Percentiles rank a stretch among this genome's conserved stretches.
phyloP scores from a whole-genome alignment of 2,888 invertebrate species.

The Cheilosia urbana region DNA sequence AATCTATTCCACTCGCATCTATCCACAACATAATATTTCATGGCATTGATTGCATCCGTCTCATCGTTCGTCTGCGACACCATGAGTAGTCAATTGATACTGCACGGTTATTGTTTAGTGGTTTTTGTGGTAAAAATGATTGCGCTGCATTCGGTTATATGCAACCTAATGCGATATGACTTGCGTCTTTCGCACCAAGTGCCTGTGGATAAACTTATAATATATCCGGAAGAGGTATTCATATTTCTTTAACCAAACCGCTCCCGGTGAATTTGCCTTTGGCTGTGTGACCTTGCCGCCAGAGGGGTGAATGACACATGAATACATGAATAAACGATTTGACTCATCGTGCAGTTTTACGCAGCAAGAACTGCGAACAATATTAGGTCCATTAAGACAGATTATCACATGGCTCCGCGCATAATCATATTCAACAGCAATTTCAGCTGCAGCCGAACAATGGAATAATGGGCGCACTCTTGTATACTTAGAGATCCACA shows the following conservation, averaged over 20 bases:
- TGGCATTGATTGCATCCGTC: constrained; percentile 68
- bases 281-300: constrained; percentile 31
- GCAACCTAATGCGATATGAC: constrained; percentile 33
- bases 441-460: constrained; percentile 43
- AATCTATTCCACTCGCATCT: constrained; percentile 17
- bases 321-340: constrained; percentile 2
- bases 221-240: constrained; percentile 40
- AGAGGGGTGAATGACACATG: constrained; percentile 38
- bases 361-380: constrained; percentile 36
- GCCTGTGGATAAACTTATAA: constrained; percentile 1
- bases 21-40: constrained; percentile 24
- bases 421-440: constrained; percentile 38
- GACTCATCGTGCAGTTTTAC: constrained; percentile 8
- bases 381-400: constrained; percentile 44
- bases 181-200: constrained; percentile 26
- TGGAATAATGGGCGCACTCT: constrained; percentile 47
- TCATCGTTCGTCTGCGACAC: constrained; percentile 34
- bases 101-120: constrained; percentile 27
- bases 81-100: constrained; percentile 38
- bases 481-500: constrained; percentile 8
- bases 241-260: neutral
- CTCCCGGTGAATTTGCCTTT: constrained; percentile 17
- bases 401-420: constrained; percentile 44
- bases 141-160: constrained; percentile 40
- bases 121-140: constrained; percentile 60